A percentile compares a stretch with the other conserved stretches of the same genome.
Evolutionary conservation across 2,113 vertebrate genomes (phyloP).

Genomic region (Monopterus albus): DNA sequence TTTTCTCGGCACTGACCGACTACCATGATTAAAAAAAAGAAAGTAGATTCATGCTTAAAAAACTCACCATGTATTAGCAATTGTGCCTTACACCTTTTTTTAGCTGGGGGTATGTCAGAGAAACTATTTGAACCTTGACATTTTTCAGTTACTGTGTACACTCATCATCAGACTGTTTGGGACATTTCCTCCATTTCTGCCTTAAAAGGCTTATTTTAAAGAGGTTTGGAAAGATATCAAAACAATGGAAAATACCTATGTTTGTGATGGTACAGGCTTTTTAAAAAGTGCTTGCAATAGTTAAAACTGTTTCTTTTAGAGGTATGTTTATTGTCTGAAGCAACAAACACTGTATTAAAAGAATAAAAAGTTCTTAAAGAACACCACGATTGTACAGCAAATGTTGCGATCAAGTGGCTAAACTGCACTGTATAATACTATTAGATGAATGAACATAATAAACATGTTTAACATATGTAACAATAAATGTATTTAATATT

Average conservation of each 20-base stretch:
- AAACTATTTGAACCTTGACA: too few relatives aligned
- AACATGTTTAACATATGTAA: slow-evolving; percentile 1
- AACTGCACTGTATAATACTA: slow-evolving; percentile 12
- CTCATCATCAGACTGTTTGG: slow-evolving; percentile 3
- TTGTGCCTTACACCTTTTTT: slow-evolving; percentile 16
- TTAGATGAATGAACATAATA: background rate
- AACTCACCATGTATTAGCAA: slow-evolving; percentile 22
- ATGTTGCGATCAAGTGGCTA: slow-evolving; percentile 51
- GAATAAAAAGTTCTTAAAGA: background rate
- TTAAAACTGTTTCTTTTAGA: background rate
- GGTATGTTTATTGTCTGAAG: background rate
- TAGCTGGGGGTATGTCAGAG: background rate
- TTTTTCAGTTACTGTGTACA: slow-evolving; percentile 24
- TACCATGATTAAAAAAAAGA: too few relatives aligned
- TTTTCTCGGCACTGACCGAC: background rate
- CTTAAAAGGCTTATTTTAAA: slow-evolving; percentile 9
- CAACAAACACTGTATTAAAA: background rate
- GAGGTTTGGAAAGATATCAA: background rate
- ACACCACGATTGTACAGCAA: slow-evolving; percentile 27
- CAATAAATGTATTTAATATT: slow-evolving; percentile 12
- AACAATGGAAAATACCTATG: background rate
- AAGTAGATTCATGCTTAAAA: too few relatives aligned
- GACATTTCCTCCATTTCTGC: slow-evolving; percentile 15
- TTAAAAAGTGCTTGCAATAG: background rate
- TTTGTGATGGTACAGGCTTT: background rate